Evolutionary conservation across 2,113 vertebrate species (phyloP).

Genomic region (Boulengeromyrus knoepffleri): DNA sequence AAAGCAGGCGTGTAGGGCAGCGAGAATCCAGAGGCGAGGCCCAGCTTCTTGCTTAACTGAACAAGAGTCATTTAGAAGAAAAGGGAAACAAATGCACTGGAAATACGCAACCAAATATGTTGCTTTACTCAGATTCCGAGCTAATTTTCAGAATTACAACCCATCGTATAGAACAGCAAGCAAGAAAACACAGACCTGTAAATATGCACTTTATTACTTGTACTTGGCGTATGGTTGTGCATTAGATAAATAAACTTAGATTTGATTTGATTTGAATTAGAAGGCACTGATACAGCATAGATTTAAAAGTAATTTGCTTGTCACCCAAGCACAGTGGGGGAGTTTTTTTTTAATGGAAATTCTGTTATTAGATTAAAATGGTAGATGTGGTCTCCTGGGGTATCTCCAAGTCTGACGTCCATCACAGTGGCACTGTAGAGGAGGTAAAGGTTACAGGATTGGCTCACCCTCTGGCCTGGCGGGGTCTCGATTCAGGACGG

Average conservation of each 20-base stretch:
- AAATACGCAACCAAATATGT: background rate
- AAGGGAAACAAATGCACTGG: background rate
- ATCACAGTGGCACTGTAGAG: background rate
- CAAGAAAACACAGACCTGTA: background rate
- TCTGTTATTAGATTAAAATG: background rate
- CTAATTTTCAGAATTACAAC: background rate
- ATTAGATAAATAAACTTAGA: background rate
- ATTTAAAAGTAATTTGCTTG: background rate
- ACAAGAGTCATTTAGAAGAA: background rate
- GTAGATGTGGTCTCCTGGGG: background rate
- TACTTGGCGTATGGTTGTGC: background rate
- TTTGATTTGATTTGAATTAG: background rate
- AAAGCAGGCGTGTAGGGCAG: background rate
- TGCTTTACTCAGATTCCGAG: background rate
- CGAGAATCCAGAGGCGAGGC: background rate
- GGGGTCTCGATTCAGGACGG: slow-evolving; percentile 78
- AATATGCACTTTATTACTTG: background rate
- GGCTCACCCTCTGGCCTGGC: slow-evolving; percentile 75
- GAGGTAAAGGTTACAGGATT: background rate
- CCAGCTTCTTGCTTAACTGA: background rate
- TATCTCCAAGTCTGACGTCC: background rate
- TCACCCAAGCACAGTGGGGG: background rate
- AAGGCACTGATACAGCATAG: background rate
- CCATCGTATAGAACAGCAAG: background rate
- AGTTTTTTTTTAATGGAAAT: background rate